Conservation (phyloP, 2,888 invertebrate species). For the Eristalis intricaria region DNA sequence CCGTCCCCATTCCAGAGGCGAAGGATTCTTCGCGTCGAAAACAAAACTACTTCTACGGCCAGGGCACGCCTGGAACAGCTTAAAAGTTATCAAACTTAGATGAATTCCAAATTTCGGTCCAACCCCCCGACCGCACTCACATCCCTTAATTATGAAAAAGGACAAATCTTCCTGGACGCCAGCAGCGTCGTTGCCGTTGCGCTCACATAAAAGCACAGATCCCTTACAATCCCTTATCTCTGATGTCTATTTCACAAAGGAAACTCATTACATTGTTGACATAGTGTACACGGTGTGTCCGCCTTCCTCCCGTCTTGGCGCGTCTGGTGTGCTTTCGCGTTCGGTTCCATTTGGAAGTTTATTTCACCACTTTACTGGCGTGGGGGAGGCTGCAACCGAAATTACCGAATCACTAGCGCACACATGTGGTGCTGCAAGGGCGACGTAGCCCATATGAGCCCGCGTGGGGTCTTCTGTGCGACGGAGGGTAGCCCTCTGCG, state of each 20-base stretch:
- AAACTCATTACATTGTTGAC: slow-evolving; percentile 58
- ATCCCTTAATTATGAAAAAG: slow-evolving; percentile 57
- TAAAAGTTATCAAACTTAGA: slow-evolving; percentile 61
- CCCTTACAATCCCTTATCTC: slow-evolving; percentile 24
- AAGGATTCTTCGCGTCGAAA: not conserved
- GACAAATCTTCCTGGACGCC: not conserved
- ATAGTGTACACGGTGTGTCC: slow-evolving; percentile 9
- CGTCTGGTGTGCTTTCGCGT: slow-evolving; percentile 23
- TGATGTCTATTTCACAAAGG: slow-evolving; percentile 53
- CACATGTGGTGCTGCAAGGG: slow-evolving; percentile 12
- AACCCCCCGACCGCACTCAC: not conserved
- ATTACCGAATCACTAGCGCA: slow-evolving; percentile 12
- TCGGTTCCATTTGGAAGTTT: slow-evolving; percentile 34
- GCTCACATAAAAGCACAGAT: not conserved
- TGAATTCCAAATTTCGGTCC: slow-evolving; percentile 53
- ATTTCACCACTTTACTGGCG: slow-evolving; percentile 15
- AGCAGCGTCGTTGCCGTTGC: not conserved
- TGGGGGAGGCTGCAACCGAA: slow-evolving; percentile 9
- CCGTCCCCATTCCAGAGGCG: slow-evolving; percentile 1
- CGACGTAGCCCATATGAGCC: not conserved
- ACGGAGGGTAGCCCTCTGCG: not conserved
- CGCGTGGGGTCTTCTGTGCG: slow-evolving; percentile 25
- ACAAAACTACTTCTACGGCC: slow-evolving; percentile 29
- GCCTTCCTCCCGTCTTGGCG: not conserved
- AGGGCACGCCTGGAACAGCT: slow-evolving; percentile 47